A percentile compares a stretch with the other conserved stretches of the same genome.
Evolutionary conservation across 2,797 vertebrate genomes (phyloP).

Genomic region (Pangasius sanitwongsei): DNA sequence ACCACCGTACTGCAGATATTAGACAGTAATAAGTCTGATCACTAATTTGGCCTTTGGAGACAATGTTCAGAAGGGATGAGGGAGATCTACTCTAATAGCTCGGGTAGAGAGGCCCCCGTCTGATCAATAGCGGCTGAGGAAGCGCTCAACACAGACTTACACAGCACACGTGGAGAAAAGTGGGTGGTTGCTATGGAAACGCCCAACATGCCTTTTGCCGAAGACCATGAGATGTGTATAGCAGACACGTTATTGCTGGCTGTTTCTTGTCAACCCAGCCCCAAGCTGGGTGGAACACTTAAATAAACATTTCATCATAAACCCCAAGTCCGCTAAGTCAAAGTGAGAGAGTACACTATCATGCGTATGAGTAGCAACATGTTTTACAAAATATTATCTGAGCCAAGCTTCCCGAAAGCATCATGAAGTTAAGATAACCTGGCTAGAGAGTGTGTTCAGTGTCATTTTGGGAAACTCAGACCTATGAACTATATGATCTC

Average conservation of each 20-base stretch:
- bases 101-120: constrained; percentile 43
- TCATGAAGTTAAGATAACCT: not conserved
- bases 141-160: constrained; percentile 28
- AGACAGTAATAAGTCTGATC: constrained; percentile 37
- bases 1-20: constrained; percentile 40
- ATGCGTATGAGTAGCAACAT: too few species aligned
- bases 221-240: constrained; percentile 42
- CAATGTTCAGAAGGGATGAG: constrained; percentile 42
- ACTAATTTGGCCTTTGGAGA: constrained; percentile 50
- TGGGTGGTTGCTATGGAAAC: constrained; percentile 70
- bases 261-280: constrained; percentile 13
- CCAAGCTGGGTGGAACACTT: constrained; percentile 1
- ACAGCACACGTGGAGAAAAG: constrained; percentile 52
- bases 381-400: not conserved
- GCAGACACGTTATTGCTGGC: constrained; percentile 45
- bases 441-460: not conserved
- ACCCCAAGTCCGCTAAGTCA: not conserved
- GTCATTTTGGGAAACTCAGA: not conserved
- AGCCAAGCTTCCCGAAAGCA: not conserved
- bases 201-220: constrained; percentile 59
- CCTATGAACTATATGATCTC: not conserved
- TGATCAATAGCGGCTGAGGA: constrained; percentile 55
- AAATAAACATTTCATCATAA: not conserved
- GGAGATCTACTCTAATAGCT: constrained; percentile 54
- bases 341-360: not conserved